phyloP scores from a whole-genome alignment of 2,888 invertebrate species.

The Lottia gigantea region DNA sequence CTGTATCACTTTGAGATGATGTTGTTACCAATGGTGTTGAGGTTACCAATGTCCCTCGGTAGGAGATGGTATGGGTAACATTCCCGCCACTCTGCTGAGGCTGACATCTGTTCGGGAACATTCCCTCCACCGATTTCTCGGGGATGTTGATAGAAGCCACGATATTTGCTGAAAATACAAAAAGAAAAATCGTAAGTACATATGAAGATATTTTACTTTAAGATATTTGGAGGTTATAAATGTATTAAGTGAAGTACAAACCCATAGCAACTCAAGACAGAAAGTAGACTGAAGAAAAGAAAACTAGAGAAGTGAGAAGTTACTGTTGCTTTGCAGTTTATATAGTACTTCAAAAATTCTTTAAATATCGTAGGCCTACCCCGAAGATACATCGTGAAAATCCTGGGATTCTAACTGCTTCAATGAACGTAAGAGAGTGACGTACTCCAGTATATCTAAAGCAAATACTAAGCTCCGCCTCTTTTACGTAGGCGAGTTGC shows the following conservation, averaged over 20 bases:
- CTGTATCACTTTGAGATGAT: conserved; percentile 45
- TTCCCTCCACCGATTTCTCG: conserved; percentile 42
- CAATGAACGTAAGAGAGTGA: conserved; percentile 7
- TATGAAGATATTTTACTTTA: no score
- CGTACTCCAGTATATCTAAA: conserved; percentile 30
- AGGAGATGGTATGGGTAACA: conserved; percentile 68
- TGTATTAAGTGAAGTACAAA: no score
- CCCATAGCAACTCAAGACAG: no score
- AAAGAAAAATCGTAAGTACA: conserved; percentile 23
- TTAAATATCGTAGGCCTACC: conserved; percentile 7
- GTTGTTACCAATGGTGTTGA: conserved; percentile 69
- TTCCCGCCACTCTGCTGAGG: conserved; percentile 27
- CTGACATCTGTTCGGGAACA: conserved; percentile 37
- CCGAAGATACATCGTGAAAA: background rate
- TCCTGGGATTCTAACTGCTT: background rate
- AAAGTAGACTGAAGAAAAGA: no score
- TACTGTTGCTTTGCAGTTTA: no score
- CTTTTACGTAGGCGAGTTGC: conserved; percentile 38
- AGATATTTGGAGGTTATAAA: no score
- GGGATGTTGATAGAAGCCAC: conserved; percentile 63
- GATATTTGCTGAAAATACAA: conserved; percentile 58
- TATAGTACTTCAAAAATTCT: background rate
- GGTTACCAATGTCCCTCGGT: conserved; percentile 80
- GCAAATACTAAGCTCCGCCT: conserved; percentile 42
- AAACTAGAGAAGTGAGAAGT: no score